Evolutionary conservation across 2,888 invertebrate species (phyloP), one percentile per base, ranked within the genome.

Genomic region (Dromius quadrimaculatus): DNA sequence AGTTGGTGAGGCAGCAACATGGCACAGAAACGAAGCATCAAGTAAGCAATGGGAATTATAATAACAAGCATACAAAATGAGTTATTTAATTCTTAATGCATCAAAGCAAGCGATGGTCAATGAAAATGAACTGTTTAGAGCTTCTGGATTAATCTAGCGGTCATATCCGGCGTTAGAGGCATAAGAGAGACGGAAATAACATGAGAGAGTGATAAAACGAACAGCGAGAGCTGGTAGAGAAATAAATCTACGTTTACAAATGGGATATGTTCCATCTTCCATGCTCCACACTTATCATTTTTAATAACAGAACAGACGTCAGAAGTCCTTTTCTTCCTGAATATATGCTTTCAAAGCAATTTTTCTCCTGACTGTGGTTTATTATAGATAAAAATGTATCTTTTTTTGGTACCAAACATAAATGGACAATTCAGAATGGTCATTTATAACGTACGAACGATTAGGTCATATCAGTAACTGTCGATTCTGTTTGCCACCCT

Each of bases 201-300:
- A 41, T 6, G 28, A 8, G 50, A 54, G 50, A 41, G 13, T 41
- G 41, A 54, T 23, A 54, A 28, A 57, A 32, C 15, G 59, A 32
- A 68, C 11, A 59, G 43, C 20, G 11, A 61, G 45, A 43, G 22
- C 41, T 38, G 68, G 41, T 50, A 69, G 47, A 45, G 70, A 70
- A 62, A 70, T 70, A 70, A 70, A 70, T 70, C 70, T 50, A 62
- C 70, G 70, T 70, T 70, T 70, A 70, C 70, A 70, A 70, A 70
- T 70, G 70, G 47, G 70, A 47, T 47, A 32, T 62, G 62, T 62
- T 70, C 70, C 70, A 70, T 70, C 70, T 62, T 70, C 47, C 20
- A 62, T 22, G 70, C 36, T 70, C 70, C 59, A 70, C 70, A 70
- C 70, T 70, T 70, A 70, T 70, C 70, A 70, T 70, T 70, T 70